phyloP scores from a whole-genome alignment of 2,888 invertebrate species.

The Epistrophe grossulariae region DNA sequence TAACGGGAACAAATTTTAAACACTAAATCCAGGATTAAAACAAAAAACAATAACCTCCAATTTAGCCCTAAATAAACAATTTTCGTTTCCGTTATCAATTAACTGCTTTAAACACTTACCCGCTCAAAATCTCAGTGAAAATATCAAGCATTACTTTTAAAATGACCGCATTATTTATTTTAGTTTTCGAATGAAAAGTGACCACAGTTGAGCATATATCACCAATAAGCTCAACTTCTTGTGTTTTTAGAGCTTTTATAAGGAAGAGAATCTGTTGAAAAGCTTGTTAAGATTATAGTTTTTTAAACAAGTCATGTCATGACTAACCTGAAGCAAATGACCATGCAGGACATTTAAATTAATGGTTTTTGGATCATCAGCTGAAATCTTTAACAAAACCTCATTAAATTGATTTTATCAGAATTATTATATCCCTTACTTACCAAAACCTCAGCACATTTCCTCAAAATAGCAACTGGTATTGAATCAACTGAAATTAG shows the following conservation, averaged over 20 bases:
- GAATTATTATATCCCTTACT: neutral
- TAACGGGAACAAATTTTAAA: too few relatives aligned
- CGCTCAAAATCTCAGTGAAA: conserved; percentile 77
- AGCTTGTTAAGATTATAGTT: neutral
- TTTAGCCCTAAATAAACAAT: too few relatives aligned
- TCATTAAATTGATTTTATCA: neutral
- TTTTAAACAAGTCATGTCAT: neutral
- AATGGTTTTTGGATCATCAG: conserved; percentile 67
- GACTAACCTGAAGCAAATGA: conserved; percentile 79
- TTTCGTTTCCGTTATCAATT: too few relatives aligned
- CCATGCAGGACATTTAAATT: conserved; percentile 79
- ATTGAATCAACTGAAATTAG: conserved; percentile 84
- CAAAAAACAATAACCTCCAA: neutral
- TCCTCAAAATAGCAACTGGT: conserved; percentile 78
- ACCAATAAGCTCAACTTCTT: conserved; percentile 76
- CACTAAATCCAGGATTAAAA: too few relatives aligned
- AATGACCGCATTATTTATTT: conserved; percentile 78
- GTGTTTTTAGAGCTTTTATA: conserved; percentile 74
- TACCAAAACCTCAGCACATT: conserved; percentile 78
- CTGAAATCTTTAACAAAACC: conserved; percentile 67
- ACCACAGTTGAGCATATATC: conserved; percentile 77
- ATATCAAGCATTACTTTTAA: conserved; percentile 79
- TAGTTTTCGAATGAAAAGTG: conserved; percentile 76
- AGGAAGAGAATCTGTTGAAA: conserved; percentile 76
- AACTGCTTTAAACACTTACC: conserved; percentile 65